phyloP scores from a whole-genome alignment of 2,113 vertebrate species.

The Xyliphius kryptos region DNA sequence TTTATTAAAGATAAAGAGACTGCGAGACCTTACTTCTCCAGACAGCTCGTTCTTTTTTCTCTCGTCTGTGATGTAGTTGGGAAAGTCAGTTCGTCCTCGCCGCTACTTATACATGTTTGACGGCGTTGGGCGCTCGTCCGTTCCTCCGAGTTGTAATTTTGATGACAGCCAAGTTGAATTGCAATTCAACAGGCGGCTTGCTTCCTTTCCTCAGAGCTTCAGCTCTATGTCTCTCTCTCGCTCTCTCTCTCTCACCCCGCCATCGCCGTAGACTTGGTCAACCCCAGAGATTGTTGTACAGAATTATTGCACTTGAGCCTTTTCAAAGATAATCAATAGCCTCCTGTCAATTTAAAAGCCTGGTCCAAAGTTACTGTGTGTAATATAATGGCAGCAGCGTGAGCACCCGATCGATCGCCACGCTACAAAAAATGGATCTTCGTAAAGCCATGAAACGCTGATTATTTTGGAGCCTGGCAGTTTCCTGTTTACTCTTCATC shows the following conservation, averaged over 20 bases:
- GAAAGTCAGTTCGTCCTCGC: slow-evolving; percentile 33
- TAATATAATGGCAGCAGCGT: not conserved
- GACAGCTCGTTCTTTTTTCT: not conserved
- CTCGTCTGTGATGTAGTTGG: slow-evolving; percentile 13
- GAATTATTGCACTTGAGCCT: not conserved
- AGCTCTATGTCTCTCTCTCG: not conserved
- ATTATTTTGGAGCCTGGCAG: too few relatives aligned
- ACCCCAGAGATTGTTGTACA: not conserved
- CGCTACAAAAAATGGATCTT: too few relatives aligned
- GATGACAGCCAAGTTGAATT: slow-evolving; percentile 23
- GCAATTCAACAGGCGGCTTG: slow-evolving; percentile 27
- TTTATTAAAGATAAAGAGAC: not conserved
- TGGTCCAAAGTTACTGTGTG: not conserved
- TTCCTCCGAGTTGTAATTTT: slow-evolving; percentile 29
- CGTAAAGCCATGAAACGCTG: too few relatives aligned
- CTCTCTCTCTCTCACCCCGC: not conserved
- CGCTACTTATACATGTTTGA: slow-evolving; percentile 1
- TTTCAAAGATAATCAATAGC: not conserved
- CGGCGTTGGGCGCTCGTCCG: slow-evolving; percentile 15
- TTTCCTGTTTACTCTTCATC: too few relatives aligned
- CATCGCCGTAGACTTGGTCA: not conserved
- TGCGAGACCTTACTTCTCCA: not conserved
- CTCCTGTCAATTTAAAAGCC: not conserved
- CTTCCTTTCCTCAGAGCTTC: not conserved
- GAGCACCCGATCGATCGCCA: too few relatives aligned